Evolutionary conservation across 2,888 invertebrate species (phyloP).

Genomic region (Lasius platythorax): DNA sequence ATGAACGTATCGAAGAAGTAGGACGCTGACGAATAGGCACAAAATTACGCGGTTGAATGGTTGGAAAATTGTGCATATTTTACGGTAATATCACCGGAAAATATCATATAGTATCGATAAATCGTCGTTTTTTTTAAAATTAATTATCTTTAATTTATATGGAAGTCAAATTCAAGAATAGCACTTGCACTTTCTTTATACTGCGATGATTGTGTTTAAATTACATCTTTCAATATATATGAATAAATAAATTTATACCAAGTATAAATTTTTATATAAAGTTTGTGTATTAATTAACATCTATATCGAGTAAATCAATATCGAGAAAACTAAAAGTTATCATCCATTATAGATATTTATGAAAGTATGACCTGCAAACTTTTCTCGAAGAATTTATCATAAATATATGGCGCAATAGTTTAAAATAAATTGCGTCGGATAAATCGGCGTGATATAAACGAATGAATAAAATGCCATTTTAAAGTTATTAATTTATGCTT

Average conservation of each 20-base stretch:
- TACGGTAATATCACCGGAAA: conserved; percentile 1
- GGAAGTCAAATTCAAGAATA: neutral
- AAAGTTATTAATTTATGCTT: conserved; percentile 45
- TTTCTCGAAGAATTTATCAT: neutral
- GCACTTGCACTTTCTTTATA: neutral
- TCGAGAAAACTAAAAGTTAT: neutral
- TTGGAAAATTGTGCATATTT: conserved; percentile 36
- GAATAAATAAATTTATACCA: neutral
- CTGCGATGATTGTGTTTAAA: neutral
- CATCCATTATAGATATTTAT: neutral
- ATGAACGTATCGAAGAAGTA: conserved; percentile 39
- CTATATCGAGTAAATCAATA: neutral
- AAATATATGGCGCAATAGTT: neutral
- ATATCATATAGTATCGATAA: neutral
- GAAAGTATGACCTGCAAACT: neutral
- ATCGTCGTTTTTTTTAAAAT: neutral
- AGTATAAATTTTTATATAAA: neutral
- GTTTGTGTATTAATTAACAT: neutral
- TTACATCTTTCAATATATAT: neutral
- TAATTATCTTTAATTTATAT: conserved; percentile 3
- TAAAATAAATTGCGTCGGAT: neutral
- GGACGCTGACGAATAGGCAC: conserved; percentile 33
- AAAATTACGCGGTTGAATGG: conserved; percentile 34
- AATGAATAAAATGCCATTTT: conserved; percentile 29
- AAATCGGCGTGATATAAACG: conserved; percentile 8